Conservation (phyloP, 64 coral and sea anemone genomes). For the Pocillopora damicornis region DNA sequence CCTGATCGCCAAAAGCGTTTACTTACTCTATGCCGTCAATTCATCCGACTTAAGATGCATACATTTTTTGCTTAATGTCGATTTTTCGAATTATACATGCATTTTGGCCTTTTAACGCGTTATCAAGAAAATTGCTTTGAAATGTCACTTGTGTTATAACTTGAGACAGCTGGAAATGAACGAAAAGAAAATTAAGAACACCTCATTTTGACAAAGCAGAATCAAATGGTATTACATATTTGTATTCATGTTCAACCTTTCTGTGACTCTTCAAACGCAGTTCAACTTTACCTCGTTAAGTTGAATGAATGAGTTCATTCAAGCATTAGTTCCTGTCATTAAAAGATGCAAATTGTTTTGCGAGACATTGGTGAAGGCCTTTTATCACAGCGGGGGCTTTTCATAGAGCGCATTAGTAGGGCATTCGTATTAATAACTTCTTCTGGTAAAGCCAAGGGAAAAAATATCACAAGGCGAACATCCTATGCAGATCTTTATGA, state of each 20-base stretch:
- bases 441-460: neutral
- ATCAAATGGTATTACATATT: too few species aligned
- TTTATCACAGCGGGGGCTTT: neutral
- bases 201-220: too few species aligned
- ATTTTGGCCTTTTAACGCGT: conserved; percentile 19
- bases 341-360: neutral
- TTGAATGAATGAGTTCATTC: neutral
- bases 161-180: neutral
- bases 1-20: neutral
- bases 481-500: conserved; percentile 13
- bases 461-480: neutral
- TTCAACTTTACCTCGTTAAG: neutral
- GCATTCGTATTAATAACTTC: neutral
- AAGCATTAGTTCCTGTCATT: neutral
- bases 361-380: neutral
- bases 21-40: neutral
- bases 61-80: neutral
- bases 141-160: conserved; percentile 4
- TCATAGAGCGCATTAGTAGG: neutral
- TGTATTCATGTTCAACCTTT: too few species aligned
- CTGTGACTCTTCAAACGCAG: neutral
- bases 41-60: neutral
- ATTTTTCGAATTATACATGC: neutral
- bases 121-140: conserved; percentile 30
- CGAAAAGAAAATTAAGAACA: too few species aligned